A percentile compares a stretch with the other conserved stretches of the same genome.
phyloP scores from a whole-genome alignment of 2,113 vertebrate genomes.

The Cardinalis cardinalis region DNA sequence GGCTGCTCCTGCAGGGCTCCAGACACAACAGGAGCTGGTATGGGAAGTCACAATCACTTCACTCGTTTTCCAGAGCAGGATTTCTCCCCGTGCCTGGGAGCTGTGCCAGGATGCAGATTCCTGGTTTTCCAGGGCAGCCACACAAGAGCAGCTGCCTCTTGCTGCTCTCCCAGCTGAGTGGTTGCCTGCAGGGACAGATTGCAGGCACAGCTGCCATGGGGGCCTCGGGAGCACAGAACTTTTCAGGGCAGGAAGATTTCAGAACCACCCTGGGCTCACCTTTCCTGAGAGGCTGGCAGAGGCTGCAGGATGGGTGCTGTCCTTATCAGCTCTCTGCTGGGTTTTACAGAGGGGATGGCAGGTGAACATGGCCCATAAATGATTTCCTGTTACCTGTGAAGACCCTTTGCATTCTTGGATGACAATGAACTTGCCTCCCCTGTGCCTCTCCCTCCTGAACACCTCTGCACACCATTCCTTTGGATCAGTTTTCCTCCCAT shows the following conservation, averaged over 20 bases:
- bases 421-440: not conserved
- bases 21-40: not conserved
- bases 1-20: not conserved
- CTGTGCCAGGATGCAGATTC: not conserved
- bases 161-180: not conserved
- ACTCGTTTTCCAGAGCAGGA: not conserved
- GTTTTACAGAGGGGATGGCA: not conserved
- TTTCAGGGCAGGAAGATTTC: not conserved
- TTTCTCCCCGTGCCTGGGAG: not conserved
- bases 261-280: not conserved
- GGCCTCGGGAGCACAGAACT: not conserved
- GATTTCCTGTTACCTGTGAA: not conserved
- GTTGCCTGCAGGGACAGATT: not conserved
- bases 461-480: not conserved
- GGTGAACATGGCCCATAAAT: not conserved
- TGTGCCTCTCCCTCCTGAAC: not conserved
- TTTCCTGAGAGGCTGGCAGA: not conserved
- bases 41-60: not conserved
- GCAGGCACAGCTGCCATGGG: not conserved
- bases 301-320: not conserved
- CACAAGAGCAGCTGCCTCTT: not conserved
- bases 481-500: not conserved
- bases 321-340: accelerated
- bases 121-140: not conserved
- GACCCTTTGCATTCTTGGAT: not conserved